Evolutionary conservation across 30 jellyfish, hydroid and myxozoan species (phyloP), one percentile per base, ranked within the genome.

Genomic region (Aurelia aurita complex sp. Pacific): DNA sequence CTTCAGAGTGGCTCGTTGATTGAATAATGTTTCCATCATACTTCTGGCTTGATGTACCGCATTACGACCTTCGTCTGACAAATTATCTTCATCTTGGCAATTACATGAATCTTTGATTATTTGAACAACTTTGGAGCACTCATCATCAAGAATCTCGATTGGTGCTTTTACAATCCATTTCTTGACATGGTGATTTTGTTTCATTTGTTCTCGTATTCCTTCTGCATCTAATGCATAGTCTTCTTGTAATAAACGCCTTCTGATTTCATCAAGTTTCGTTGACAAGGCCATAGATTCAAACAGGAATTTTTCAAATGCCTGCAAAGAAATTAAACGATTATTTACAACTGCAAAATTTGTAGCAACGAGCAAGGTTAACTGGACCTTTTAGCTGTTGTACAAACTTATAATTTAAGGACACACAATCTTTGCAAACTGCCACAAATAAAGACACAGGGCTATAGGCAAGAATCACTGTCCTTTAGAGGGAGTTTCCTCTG

Each of bases 131-230:
- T 77, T 81, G 34, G 19, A 40, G 16, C 91, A 80, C 68, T 93
- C 98, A 32, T 93, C 97, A 35, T 85, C 92, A 12, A 93, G 94
- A 10, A 93, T 59, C 59, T 89, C 98, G 63, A 93, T 89, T 13
- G 98, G 98, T n/a, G 98, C 98, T 81, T 93, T 93, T 1, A 87
- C 94, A 52, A 94, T 94, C 98, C 98, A 94, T 59, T 94, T 94
- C 77, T 94, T 95, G 33, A 94, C 96, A 67, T 94, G 97, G 16
- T 94, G 94, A 64, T 94, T 96, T 60, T 94, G 98, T 4, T 94
- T 95, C 46, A 94, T 79, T 64, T 94, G 98, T 50, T 87, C 97
- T 64, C 98, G 88, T 6, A 94, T 89, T 33, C 96, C 97, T 12
- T 77, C 84, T 13, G 92, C 97, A 52, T 92, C 90, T 19, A 43